Percentiles rank a stretch among this genome's conserved stretches.
These are phyloP conservation scores for Yponomeuta plumbellus DNA, from an alignment of 2,888 invertebrate species.

Conservation along the genomic window DNA sequence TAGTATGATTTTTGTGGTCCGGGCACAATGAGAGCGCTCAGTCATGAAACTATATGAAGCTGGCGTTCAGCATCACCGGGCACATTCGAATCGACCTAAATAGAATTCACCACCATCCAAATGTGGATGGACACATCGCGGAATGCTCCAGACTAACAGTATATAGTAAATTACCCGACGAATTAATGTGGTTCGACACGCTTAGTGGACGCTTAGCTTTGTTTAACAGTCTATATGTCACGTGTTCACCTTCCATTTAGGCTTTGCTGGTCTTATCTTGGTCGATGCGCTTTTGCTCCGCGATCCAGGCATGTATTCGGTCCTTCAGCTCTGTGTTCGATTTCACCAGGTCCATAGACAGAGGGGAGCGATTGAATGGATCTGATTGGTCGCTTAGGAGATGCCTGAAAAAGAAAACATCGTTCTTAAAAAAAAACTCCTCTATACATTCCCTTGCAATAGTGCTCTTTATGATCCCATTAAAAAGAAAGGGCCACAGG, in stretches of 20 bases:
- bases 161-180: not conserved
- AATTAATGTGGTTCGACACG: too few species aligned
- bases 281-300: constrained; percentile 63
- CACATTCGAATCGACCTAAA: too few species aligned
- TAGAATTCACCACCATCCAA: not conserved
- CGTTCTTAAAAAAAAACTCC: not conserved
- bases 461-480: too few species aligned
- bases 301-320: constrained; percentile 89
- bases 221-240: not conserved
- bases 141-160: too few species aligned
- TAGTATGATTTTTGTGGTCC: not conserved
- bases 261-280: not conserved
- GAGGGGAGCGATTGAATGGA: constrained; percentile 94
- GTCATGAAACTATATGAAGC: too few species aligned
- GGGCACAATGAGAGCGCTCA: not conserved
- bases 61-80: too few species aligned
- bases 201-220: not conserved
- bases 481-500: not conserved
- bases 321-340: constrained; percentile 85
- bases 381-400: constrained; percentile 94
- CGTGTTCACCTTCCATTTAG: constrained; percentile 7
- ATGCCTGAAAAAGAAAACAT: constrained; percentile 76
- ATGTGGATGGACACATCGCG: not conserved
- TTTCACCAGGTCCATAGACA: constrained; percentile 94
- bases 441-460: too few species aligned